These are phyloP conservation scores for Alexandromys fortis DNA, from an alignment of 2,113 vertebrate genomes.

Conservation along the genomic window DNA sequence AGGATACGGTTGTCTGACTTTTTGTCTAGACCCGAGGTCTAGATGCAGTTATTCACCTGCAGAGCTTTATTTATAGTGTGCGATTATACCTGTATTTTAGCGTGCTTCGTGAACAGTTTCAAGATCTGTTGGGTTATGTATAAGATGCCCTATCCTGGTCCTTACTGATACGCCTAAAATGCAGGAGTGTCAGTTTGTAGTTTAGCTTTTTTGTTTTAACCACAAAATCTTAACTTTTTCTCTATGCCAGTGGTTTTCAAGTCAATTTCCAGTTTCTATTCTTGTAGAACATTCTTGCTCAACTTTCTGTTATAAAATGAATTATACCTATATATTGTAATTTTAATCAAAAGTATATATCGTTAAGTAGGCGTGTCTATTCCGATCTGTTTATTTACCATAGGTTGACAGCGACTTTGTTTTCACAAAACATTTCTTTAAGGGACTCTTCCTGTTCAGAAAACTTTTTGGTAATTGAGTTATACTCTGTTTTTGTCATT, in stretches of 20 bases:
- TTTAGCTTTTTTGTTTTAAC: constrained; percentile 55
- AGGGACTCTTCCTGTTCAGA: not conserved
- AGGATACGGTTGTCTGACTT: not conserved
- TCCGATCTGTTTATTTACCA: not conserved
- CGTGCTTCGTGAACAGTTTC: constrained; percentile 44
- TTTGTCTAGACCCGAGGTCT: not conserved
- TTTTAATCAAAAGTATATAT: constrained; percentile 17
- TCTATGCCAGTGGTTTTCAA: constrained; percentile 29
- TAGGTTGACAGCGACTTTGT: not conserved
- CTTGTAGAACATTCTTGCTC: constrained; percentile 1
- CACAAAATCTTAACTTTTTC: constrained; percentile 47
- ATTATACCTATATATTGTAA: constrained; percentile 33
- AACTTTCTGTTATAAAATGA: not conserved
- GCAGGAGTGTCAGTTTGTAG: constrained; percentile 4
- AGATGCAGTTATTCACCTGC: constrained; percentile 35
- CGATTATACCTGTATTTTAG: not conserved
- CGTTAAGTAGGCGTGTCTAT: constrained; percentile 28
- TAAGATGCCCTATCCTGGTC: not conserved
- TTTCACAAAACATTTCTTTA: constrained; percentile 45
- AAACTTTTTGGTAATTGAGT: constrained; percentile 27
- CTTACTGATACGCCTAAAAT: not conserved
- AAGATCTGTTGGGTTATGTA: not conserved
- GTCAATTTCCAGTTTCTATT: not conserved
- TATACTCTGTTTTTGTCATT: constrained; percentile 11
- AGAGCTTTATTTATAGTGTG: not conserved